phyloP scores from a whole-genome alignment of 2,113 vertebrate genomes.

The Phasianus colchicus region DNA sequence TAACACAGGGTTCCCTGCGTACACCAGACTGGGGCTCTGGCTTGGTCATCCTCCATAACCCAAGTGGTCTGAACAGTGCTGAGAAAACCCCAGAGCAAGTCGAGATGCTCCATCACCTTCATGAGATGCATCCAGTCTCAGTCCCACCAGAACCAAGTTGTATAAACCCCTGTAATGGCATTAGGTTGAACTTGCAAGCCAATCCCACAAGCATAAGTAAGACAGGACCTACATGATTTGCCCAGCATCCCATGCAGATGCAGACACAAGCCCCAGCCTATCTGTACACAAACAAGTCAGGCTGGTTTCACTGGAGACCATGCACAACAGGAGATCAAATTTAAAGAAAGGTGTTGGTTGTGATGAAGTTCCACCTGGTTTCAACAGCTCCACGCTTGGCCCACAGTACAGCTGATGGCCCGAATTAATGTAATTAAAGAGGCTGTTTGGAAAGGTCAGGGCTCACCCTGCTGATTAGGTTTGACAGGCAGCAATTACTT shows the following conservation, averaged over 20 bases:
- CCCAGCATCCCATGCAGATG: neutral
- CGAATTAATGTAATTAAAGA: neutral
- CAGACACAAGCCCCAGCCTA: neutral
- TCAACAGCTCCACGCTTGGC: neutral
- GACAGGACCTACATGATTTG: neutral
- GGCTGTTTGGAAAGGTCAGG: neutral
- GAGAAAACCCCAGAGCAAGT: neutral
- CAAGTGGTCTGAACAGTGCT: neutral
- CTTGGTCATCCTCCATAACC: neutral
- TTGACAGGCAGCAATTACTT: constrained; percentile 56
- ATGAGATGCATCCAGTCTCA: neutral
- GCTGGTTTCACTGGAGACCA: neutral
- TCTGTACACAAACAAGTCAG: neutral
- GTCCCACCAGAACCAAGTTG: accelerated
- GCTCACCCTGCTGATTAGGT: constrained; percentile 18
- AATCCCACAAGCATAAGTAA: neutral
- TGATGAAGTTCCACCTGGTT: neutral
- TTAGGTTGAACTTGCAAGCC: neutral
- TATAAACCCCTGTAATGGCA: accelerated
- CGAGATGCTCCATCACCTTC: neutral
- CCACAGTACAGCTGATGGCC: accelerated
- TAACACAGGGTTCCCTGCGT: neutral
- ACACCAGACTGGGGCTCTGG: neutral
- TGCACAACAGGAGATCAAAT: neutral
- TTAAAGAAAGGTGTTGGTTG: neutral